A percentile compares a stretch with the other conserved stretches of the same genome.
phyloP scores from a whole-genome alignment of 2,888 invertebrate species.

The Drosophila suboccidentalis region DNA sequence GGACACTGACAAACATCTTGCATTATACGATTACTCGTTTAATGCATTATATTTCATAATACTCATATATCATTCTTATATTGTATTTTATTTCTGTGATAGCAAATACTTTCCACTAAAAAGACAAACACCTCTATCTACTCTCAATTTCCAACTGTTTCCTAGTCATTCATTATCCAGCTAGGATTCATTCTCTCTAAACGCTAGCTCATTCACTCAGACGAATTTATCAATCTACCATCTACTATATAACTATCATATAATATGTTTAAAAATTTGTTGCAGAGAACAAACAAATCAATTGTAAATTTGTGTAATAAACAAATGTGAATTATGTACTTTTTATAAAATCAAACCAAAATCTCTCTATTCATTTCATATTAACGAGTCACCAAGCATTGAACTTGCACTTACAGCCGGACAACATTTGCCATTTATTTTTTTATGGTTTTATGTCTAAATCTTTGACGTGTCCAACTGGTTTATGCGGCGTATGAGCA shows the following conservation, averaged over 20 bases:
- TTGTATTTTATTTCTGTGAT: slow-evolving; percentile 78
- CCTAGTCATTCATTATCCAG: slow-evolving; percentile 67
- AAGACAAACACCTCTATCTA: slow-evolving; percentile 20
- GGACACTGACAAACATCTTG: slow-evolving; percentile 66
- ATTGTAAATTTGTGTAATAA: slow-evolving; percentile 75
- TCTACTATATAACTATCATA: slow-evolving; percentile 57
- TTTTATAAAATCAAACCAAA: slow-evolving; percentile 70
- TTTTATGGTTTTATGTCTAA: slow-evolving; percentile 48
- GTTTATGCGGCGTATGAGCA: slow-evolving; percentile 56
- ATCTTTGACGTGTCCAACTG: slow-evolving; percentile 59
- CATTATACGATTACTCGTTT: slow-evolving; percentile 21
- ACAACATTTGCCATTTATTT: slow-evolving; percentile 22
- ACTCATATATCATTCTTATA: slow-evolving; percentile 62
- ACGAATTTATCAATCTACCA: slow-evolving; percentile 67
- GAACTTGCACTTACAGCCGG: slow-evolving; percentile 62
- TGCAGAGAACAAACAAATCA: slow-evolving; percentile 66
- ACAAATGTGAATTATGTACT: slow-evolving; percentile 77
- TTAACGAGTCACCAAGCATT: slow-evolving; percentile 57
- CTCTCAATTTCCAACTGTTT: slow-evolving; percentile 39
- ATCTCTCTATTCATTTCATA: not conserved
- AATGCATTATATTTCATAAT: slow-evolving; percentile 64
- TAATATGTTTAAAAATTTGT: slow-evolving; percentile 51
- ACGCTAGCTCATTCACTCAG: slow-evolving; percentile 65
- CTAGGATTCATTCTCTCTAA: slow-evolving; percentile 46
- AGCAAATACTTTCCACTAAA: slow-evolving; percentile 70